Conservation (phyloP, 1,140 invertebrate species). For the Galleria mellonella region DNA sequence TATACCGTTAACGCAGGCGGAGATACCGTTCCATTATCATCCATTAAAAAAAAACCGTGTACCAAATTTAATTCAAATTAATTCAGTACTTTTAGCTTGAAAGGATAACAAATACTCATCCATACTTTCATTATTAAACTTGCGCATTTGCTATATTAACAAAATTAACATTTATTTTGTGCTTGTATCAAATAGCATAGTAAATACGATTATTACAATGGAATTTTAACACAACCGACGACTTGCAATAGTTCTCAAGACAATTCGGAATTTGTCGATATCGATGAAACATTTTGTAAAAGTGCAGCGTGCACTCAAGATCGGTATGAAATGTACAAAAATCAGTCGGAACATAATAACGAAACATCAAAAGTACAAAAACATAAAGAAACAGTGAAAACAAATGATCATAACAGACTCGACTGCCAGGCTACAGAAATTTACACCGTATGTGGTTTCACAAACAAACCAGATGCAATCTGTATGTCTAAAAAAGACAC, state of each 20-base stretch:
- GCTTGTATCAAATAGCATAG: neutral
- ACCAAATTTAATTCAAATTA: too few relatives aligned
- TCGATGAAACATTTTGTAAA: constrained; percentile 1
- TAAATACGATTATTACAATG: constrained; percentile 1
- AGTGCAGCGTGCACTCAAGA: neutral
- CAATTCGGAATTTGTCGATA: neutral
- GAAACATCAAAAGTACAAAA: neutral
- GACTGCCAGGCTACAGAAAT: neutral
- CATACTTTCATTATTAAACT: too few relatives aligned
- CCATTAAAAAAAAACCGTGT: too few relatives aligned
- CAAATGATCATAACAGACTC: neutral
- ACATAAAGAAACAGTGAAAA: neutral
- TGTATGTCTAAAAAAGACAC: neutral
- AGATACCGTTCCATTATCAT: too few relatives aligned
- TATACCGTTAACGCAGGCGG: too few relatives aligned
- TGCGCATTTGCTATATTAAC: neutral
- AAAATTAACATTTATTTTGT: neutral
- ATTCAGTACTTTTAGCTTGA: too few relatives aligned
- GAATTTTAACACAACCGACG: constrained; percentile 1
- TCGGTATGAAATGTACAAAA: neutral
- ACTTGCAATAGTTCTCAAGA: neutral
- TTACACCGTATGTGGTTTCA: neutral
- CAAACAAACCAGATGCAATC: neutral
- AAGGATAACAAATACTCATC: too few relatives aligned
- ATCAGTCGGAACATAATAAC: neutral